Evolutionary conservation across 35 echinoderm and acorn worm species (phyloP).

Genomic region (Heliocidaris tuberculata): DNA sequence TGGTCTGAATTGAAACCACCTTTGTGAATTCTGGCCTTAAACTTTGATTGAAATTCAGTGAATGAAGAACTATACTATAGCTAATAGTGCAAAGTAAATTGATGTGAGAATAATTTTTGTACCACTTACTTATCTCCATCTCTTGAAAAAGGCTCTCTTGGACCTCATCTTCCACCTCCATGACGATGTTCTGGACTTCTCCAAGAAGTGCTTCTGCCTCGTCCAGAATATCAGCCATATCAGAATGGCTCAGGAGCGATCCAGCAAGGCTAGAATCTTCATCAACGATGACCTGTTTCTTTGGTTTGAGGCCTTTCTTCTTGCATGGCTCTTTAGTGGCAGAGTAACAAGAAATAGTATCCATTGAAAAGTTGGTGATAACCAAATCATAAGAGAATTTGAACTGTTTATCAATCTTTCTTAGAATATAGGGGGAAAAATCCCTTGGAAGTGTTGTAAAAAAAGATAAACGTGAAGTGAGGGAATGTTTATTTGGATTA

Average conservation of each 20-base stretch:
- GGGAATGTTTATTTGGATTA: too few relatives aligned
- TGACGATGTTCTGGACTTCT: slow-evolving; percentile 41
- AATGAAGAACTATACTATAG: too few relatives aligned
- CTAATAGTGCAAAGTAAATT: too few relatives aligned
- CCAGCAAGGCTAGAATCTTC: not conserved
- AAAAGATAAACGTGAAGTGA: too few relatives aligned
- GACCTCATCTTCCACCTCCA: slow-evolving; percentile 24
- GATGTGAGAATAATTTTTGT: not conserved
- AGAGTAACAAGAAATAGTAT: not conserved
- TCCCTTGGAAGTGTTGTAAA: too few relatives aligned
- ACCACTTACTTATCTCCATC: not conserved
- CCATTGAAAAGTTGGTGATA: too few relatives aligned
- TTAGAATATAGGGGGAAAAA: too few relatives aligned
- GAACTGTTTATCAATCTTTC: too few relatives aligned
- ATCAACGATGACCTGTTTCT: not conserved
- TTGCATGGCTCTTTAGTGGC: not conserved
- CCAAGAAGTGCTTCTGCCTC: slow-evolving; percentile 56
- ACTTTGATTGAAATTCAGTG: too few relatives aligned
- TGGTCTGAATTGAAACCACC: too few relatives aligned
- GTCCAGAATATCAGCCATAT: slow-evolving; percentile 68
- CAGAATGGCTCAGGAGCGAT: slow-evolving; percentile 27
- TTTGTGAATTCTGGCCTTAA: too few relatives aligned
- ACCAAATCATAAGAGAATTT: too few relatives aligned
- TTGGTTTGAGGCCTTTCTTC: not conserved
- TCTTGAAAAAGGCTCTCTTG: slow-evolving; percentile 23